Evolutionary conservation across 2,888 invertebrate genomes (phyloP).

Genomic region (Eurytoma adleriae): DNA sequence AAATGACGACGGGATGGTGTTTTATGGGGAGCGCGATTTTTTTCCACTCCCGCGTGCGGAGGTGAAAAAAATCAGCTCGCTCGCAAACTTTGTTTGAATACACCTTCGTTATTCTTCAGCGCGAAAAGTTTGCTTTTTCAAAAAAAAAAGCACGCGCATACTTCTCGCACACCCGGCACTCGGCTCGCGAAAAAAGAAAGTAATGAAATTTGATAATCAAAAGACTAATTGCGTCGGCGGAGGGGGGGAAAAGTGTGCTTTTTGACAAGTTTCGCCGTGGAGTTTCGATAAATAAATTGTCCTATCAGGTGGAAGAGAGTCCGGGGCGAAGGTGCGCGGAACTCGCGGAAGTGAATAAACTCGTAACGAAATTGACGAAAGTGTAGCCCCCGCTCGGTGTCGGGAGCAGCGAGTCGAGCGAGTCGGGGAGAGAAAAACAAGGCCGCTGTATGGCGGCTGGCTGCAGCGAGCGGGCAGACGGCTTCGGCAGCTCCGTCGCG

Average conservation of each 20-base stretch:
- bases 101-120: neutral
- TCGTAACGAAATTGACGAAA: constrained; percentile 39
- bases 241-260: neutral
- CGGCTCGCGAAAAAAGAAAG: neutral
- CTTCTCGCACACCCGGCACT: neutral
- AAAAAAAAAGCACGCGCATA: too few relatives aligned
- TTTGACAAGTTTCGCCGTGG: neutral
- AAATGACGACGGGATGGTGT: constrained; percentile 20
- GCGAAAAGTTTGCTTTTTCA: neutral
- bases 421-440: neutral
- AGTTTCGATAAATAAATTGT: constrained; percentile 45
- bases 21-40: constrained; percentile 10
- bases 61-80: neutral
- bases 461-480: neutral
- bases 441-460: neutral
- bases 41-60: neutral
- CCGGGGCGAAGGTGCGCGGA: neutral
- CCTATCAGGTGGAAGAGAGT: neutral
- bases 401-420: neutral
- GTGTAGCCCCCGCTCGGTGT: constrained; percentile 3
- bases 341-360: constrained; percentile 20
- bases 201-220: neutral
- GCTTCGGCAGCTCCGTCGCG: neutral
- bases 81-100: neutral
- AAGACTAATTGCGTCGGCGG: neutral